phyloP scores from a whole-genome alignment of 1,140 invertebrate genomes.

The Tetragnatha versicolor region DNA sequence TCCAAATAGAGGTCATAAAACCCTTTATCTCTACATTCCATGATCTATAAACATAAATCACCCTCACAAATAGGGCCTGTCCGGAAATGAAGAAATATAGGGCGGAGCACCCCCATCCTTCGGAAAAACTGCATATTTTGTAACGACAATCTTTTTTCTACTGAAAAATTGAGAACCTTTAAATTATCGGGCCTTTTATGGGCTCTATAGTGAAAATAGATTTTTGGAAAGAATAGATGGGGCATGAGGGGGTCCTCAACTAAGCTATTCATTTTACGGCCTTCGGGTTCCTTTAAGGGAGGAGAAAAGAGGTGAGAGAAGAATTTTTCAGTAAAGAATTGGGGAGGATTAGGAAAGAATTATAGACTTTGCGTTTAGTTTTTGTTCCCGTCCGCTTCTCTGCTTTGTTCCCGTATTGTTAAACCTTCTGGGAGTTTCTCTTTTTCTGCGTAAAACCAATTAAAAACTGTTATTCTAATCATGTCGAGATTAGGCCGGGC shows the following conservation, averaged over 20 bases:
- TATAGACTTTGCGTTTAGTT: conserved; percentile 22
- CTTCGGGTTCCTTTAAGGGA: conserved; percentile 24
- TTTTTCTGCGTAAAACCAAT: no score
- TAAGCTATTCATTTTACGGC: conserved; percentile 52
- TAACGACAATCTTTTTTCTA: conserved; percentile 1
- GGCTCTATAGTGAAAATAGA: conserved; percentile 25
- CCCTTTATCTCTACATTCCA: no score
- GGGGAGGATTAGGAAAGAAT: conserved; percentile 31
- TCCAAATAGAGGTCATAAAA: no score
- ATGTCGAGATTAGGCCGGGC: no score
- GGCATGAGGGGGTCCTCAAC: conserved; percentile 27
- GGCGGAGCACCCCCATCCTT: neutral
- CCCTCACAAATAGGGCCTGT: neutral
- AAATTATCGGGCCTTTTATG: conserved; percentile 36
- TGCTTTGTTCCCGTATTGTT: no score
- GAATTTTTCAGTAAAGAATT: neutral
- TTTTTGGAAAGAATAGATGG: conserved; percentile 42
- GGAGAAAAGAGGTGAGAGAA: neutral
- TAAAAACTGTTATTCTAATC: no score
- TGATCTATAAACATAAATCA: no score
- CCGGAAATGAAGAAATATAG: conserved; percentile 35
- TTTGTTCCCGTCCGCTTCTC: no score
- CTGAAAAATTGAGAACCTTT: neutral
- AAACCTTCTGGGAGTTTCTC: no score
- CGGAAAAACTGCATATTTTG: conserved; percentile 33